Evolutionary conservation across 2,888 invertebrate species (phyloP).

Genomic region (Achlya flavicornis): DNA sequence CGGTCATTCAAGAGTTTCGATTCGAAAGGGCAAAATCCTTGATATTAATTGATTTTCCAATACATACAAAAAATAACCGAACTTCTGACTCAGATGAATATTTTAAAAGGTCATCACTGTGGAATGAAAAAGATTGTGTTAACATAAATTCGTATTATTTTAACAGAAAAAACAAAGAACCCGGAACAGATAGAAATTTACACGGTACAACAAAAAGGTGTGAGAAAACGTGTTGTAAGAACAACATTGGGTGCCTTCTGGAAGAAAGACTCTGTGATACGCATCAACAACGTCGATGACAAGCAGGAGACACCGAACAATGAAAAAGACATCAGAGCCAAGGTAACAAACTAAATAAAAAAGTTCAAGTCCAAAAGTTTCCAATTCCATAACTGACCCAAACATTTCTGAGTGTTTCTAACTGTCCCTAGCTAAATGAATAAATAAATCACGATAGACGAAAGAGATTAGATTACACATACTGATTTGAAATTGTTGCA

Average conservation of each 20-base stretch:
- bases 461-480: not conserved
- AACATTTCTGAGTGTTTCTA: not conserved
- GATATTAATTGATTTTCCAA: slow-evolving; percentile 24
- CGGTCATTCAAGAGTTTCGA: slow-evolving; percentile 29
- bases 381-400: slow-evolving; percentile 5
- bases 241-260: slow-evolving; percentile 87
- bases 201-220: slow-evolving; percentile 85
- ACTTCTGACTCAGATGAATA: slow-evolving; percentile 2
- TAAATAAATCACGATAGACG: not conserved
- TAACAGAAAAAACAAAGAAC: slow-evolving; percentile 89
- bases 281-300: slow-evolving; percentile 89
- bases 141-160: slow-evolving; percentile 31
- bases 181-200: slow-evolving; percentile 88
- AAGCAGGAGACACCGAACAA: slow-evolving; percentile 87
- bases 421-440: not conserved
- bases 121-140: not conserved
- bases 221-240: slow-evolving; percentile 84
- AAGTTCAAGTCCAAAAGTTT: slow-evolving; percentile 24
- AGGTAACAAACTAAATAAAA: slow-evolving; percentile 73
- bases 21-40: slow-evolving; percentile 49
- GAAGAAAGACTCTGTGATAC: slow-evolving; percentile 86
- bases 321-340: slow-evolving; percentile 87
- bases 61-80: not conserved
- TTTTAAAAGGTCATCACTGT: not conserved
- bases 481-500: slow-evolving; percentile 21